Base-by-base conservation (phyloP, 2,797 vertebrate species). In the Crocodylus rhombifer region DNA sequence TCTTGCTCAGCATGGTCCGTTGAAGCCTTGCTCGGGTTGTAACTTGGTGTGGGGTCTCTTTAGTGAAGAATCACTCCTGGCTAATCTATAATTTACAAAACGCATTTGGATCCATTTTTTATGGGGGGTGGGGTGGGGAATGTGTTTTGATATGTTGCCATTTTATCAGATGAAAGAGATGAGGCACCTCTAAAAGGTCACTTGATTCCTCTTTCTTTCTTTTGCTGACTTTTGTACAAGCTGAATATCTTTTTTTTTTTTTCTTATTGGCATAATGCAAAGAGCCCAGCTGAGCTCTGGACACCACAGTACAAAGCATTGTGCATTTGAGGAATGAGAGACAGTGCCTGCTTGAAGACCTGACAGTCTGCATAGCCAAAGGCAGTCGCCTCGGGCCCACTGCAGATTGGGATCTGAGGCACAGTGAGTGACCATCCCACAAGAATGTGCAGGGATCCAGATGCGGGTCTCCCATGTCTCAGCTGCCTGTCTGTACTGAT, bases 61-160 rank as follows among this genome's bases (percentile, higher is more conserved):
- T 63, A 69, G 87, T 12, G 77, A 88, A 76, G 77, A 76, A 89
- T 91, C 56, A 60, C 93, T 94, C 88, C 92, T 77, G 86, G 87
- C 88, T 95, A 84, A 94, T 96, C 93, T 95, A 86, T 92, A 95
- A 94, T 94, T 96, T 89, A 95, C 84, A 91, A 92, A 96, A 91
- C 86, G 74, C 56, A 62, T 84, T 94, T 83, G n/a, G 77, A 65
- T 93, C 75, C 69, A 63, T 91, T 86, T 89, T 95, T 94, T 87
- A 94, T 88, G 82, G 81, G 18, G 33, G 33, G 33, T 5, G 60
- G 7, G 33, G 33, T 6, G 60, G 7, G 55, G 25, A 25, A n/a
- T 56, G 56, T 78, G 56, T 82, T 91, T 95, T 92, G 94, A 56
- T 77, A 73, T 3, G 77, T 71, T 36, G 67, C 67, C 77, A 28